Base-by-base conservation (phyloP, 2,888 invertebrate species). In the Gerris lacustris region DNA sequence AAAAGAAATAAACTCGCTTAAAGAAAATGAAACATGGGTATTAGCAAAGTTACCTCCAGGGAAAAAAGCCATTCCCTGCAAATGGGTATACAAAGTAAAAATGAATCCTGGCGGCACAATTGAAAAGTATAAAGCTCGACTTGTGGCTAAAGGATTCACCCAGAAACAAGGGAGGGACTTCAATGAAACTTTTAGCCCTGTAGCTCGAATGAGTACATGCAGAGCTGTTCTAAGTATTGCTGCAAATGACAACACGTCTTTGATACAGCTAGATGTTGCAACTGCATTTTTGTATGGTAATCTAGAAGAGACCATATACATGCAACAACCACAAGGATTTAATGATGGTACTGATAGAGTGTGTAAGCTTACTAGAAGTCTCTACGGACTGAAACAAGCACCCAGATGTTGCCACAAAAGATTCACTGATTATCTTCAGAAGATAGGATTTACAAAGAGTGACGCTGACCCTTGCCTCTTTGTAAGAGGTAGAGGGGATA, bases 281-380 rank as follows among this genome's bases (percentile, higher is more conserved):
- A 77, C 76, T 55, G 77, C 77, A 4, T 78, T 77, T 64, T 68
- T 77, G 0, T 76, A 77, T 70, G 76, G 76, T 0, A 71, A 75
- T 43, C 55, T 76, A 15, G 44, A 70, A 17, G 75, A 77, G 72
- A 55, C 63, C 31, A 71, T 76, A 2, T 76, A 73, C 67, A 44
- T 78, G 78, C 70, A 76, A 44, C 78, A 79, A 62, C 79, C 79
- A 66, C 73, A 78, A 70, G 79, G 76, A 76, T 75, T 71, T 70
- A 18, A 75, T 74, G 76, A 78, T 72, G 76, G 76, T n/a, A 73
- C 76, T 5, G 67, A 67, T 11, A 45, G 69, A 43, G 78, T 78
- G 5, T 80, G 18, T 75, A 74, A 76, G 63, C 76, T 7, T 70
- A 75, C 74, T 68, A 73, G 73, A 45, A 69, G 72, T 45, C 68